phyloP scores from a whole-genome alignment of 2,113 vertebrate genomes.

The Poecilia latipinna region DNA sequence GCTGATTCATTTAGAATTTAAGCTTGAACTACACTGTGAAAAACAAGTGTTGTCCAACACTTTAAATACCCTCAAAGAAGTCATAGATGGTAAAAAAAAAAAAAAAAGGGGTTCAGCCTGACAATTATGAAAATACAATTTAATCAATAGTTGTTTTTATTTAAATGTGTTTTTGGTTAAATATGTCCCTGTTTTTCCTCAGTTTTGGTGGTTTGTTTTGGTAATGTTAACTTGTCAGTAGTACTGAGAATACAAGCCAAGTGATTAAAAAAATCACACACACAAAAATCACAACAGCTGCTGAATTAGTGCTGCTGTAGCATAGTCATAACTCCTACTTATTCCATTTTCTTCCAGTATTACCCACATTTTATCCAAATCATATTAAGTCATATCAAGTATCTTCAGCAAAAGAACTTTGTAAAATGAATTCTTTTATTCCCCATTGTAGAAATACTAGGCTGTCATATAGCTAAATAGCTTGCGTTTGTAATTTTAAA shows the following conservation, averaged over 20 bases:
- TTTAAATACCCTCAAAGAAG: neutral
- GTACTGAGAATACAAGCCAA: neutral
- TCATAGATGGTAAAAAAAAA: neutral
- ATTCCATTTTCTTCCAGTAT: neutral
- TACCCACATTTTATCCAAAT: neutral
- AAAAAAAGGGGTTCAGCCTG: too few species aligned
- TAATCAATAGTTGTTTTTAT: too few species aligned
- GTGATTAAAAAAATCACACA: neutral
- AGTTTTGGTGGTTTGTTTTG: neutral
- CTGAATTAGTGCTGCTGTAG: neutral
- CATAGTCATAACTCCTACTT: neutral
- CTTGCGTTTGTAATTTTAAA: slow-evolving; percentile 35
- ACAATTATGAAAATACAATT: too few species aligned
- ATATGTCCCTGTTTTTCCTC: neutral
- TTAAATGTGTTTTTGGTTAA: neutral
- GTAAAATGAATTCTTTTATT: slow-evolving; percentile 9
- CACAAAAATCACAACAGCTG: neutral
- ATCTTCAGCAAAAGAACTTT: neutral
- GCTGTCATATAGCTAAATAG: slow-evolving; percentile 29
- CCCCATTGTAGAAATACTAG: slow-evolving; percentile 16
- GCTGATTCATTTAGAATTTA: neutral
- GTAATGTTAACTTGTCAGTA: neutral
- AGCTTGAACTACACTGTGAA: neutral
- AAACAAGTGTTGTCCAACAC: neutral
- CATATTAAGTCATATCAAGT: neutral